These are phyloP conservation scores for Zosterops japonicus DNA, from an alignment of 2,113 vertebrate genomes.

Conservation along the genomic window DNA sequence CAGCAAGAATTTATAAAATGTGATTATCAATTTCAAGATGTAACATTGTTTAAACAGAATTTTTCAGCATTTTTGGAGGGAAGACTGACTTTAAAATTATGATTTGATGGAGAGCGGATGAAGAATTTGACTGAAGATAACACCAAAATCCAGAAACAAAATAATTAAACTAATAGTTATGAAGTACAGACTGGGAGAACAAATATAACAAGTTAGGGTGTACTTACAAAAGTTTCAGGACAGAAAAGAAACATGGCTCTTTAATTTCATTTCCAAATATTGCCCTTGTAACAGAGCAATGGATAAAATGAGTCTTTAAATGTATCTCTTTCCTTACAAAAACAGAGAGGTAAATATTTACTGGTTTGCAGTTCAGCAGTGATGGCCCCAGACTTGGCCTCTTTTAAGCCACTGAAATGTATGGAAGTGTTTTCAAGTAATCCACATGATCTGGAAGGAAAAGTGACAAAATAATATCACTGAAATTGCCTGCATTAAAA, in stretches of 20 bases:
- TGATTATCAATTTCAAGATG: conserved; percentile 28
- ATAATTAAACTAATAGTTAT: not conserved
- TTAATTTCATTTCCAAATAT: not conserved
- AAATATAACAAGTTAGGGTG: not conserved
- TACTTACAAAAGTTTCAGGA: not conserved
- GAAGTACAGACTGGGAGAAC: not conserved
- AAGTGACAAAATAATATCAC: not conserved
- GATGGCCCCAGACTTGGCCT: not conserved
- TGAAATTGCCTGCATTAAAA: not conserved
- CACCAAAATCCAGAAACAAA: not conserved
- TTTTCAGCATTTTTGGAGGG: not conserved
- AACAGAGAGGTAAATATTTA: not conserved
- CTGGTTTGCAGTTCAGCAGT: not conserved
- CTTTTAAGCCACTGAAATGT: not conserved
- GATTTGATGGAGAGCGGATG: not conserved
- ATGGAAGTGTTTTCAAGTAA: not conserved
- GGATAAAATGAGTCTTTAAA: not conserved
- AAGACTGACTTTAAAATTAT: conserved; percentile 4
- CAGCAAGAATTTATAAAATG: conserved; percentile 35
- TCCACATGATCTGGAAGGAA: not conserved
- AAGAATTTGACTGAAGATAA: not conserved
- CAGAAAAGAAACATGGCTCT: not conserved
- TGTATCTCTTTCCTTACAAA: not conserved
- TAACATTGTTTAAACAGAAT: not conserved
- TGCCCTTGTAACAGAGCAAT: not conserved